Conservation (phyloP, 1,140 invertebrate genomes). For the Pemphigus obesinymphae region DNA sequence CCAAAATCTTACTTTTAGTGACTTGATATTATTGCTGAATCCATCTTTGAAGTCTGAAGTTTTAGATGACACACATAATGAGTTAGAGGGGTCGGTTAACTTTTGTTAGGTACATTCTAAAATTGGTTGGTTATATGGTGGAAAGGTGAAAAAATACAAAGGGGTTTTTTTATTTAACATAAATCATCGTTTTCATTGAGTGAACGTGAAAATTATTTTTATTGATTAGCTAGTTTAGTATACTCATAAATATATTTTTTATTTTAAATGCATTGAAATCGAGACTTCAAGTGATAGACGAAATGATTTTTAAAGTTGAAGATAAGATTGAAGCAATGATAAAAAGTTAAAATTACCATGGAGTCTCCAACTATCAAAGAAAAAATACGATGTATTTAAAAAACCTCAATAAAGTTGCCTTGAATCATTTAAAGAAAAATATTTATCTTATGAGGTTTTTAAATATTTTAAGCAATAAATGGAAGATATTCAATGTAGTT, state of each 20-base stretch:
- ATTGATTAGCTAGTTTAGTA: not conserved
- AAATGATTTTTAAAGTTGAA: not conserved
- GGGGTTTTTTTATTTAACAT: not conserved
- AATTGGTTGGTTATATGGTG: conserved; percentile 6
- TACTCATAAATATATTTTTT: not conserved
- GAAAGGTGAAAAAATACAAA: not conserved
- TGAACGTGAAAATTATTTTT: not conserved
- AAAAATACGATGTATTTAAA: not conserved
- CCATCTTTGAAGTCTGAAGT: too few species aligned
- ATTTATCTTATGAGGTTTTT: not conserved
- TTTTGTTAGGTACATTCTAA: not conserved
- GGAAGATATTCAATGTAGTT: not conserved
- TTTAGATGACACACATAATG: too few species aligned
- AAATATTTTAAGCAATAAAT: not conserved
- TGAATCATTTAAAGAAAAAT: not conserved
- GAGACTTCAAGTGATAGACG: not conserved
- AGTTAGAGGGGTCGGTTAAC: too few species aligned
- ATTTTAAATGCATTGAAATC: conserved; percentile 53
- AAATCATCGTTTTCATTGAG: not conserved
- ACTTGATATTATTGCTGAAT: too few species aligned
- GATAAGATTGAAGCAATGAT: conserved; percentile 10
- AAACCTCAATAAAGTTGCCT: not conserved
- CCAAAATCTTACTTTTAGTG: too few species aligned
- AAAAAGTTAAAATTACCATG: not conserved
- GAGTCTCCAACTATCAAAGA: not conserved